Base-by-base conservation (phyloP, 2,113 vertebrate species). In the Caloenas nicobarica region DNA sequence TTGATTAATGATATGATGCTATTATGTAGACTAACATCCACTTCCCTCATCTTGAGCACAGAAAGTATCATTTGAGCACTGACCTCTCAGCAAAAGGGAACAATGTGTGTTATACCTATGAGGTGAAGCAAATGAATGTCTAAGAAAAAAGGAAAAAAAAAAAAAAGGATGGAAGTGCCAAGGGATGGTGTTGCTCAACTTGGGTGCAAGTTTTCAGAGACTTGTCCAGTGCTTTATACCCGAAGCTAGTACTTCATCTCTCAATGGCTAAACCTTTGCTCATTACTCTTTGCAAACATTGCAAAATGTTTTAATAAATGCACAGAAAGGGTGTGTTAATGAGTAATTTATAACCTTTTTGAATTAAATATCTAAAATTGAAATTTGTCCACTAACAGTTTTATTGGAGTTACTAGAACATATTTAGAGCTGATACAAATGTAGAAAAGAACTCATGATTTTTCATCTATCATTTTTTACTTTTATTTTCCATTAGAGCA, bases 91-190 rank as follows among this genome's bases (percentile, higher is more conserved):
- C 16, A 54, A 91, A 91, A 91, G 26, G 13, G 29, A 79, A 53
- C 19, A 72, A 11, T 28, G 24, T 58, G 17, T 18, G 23, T 46
- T 33, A 46, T 16, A 78, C 18, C 13, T 51, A 46, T 1, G 1
- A 65, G 10, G 13, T 48, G 38, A 77, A 80, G 25, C 3, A 77
- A 84, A 74, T 42, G 9, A 57, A 78, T 4, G 13, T 34, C 19
- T 50, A 81, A 29, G 12, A 44, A 10, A 3, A 17, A 44, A 50
- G 14, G 3, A 26, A 44, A 38, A 11, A 11, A 11, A 13, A 16
- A 7, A 16, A 26, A 50, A 26, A 1, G 0, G 0, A 24, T 15
- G 13, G 21, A 86, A 61, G 18, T 51, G 21, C 3, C 40, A 76
- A 79, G 54, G 16, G 6, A 33, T 61, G 15, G 2, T 40, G 40